Percentiles rank a stretch among this genome's conserved stretches.
These are phyloP conservation scores for Phania funesta DNA, from an alignment of 2,888 invertebrate genomes.

Conservation along the genomic window DNA sequence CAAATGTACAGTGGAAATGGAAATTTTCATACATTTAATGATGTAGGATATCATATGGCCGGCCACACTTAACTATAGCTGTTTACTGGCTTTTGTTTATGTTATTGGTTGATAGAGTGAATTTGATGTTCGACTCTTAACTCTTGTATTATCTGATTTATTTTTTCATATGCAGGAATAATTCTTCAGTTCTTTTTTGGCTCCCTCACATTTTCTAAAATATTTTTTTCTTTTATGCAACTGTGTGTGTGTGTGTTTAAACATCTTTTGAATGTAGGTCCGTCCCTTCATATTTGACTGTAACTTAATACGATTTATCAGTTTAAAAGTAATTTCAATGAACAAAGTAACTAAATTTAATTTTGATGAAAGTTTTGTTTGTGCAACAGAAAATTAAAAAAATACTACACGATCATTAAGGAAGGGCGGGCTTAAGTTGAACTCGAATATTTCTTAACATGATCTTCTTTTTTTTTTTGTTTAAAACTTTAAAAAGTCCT, in stretches of 20 bases:
- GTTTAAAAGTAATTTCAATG: slow-evolving; percentile 20
- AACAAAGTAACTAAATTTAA: slow-evolving; percentile 30
- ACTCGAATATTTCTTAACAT: not conserved
- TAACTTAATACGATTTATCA: slow-evolving; percentile 56
- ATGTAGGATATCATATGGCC: too few relatives aligned
- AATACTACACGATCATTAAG: too few relatives aligned
- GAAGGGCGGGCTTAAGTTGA: not conserved
- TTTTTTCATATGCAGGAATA: not conserved
- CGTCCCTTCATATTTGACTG: slow-evolving; percentile 29
- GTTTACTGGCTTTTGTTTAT: too few relatives aligned
- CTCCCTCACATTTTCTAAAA: too few relatives aligned
- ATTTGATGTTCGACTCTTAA: too few relatives aligned
- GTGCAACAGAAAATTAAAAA: not conserved
- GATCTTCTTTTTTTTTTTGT: not conserved
- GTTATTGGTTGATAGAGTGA: too few relatives aligned
- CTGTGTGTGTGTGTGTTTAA: not conserved
- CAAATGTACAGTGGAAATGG: too few relatives aligned
- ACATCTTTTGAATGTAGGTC: slow-evolving; percentile 11
- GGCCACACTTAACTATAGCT: too few relatives aligned
- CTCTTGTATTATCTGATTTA: not conserved
- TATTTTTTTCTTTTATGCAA: too few relatives aligned
- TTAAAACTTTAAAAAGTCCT: slow-evolving; percentile 15
- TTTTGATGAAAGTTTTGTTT: slow-evolving; percentile 43
- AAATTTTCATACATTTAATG: too few relatives aligned
- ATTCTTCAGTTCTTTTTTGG: too few relatives aligned